Evolutionary conservation across 1,140 invertebrate genomes (phyloP), one percentile per base, ranked within the genome.

Genomic region (Akabosia matsudoensis): DNA sequence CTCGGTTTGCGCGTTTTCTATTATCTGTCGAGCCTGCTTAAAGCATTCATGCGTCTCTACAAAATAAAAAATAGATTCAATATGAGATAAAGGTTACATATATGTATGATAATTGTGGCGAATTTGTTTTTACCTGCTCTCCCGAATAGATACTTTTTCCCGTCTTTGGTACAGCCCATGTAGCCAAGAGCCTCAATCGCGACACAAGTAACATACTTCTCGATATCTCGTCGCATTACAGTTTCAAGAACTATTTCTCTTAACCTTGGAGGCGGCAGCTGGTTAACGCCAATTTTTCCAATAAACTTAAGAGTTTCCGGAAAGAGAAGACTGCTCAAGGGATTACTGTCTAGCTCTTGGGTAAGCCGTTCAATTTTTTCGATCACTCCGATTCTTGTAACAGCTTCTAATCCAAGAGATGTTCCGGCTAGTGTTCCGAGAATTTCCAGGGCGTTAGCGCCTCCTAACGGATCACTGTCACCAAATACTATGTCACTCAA

Each of bases 361-460:
- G 72, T 73, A n/a, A 79, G 33, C 28, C 70, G 7, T 33, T 76
- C 33, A 22, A 81, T 24, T 73, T 78, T 76, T 14, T 74, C 30
- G 22, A 78, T 64, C 13, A 80, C 70, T 18, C 76, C 75, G 24
- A 64, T 31, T 4, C 22, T 33, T n/a, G 45, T 52, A 18, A 82
- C 24, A 2, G 61, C n/a, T 14, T 78, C 73, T 16, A 77, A 33
- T 64, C 81, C 80, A 72, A 78, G 74, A n/a, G 74, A 52, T 14
- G 76, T 74, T 22, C 74, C 81, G 0, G 74, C 76, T 7, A 82
- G 16, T 0, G 52, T 71, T 0, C 78, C 37, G n/a, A 82, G 54
- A 33, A 82, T 80, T 73, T 82, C 81, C 33, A 82, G 71, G 14
- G 77, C 78, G 61, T 82, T 82, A 54, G 81, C 33, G 51, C 79